A percentile compares a stretch with the other conserved stretches of the same genome.
Evolutionary conservation across 2,888 invertebrate species (phyloP).

Genomic region (Lagria hirta): DNA sequence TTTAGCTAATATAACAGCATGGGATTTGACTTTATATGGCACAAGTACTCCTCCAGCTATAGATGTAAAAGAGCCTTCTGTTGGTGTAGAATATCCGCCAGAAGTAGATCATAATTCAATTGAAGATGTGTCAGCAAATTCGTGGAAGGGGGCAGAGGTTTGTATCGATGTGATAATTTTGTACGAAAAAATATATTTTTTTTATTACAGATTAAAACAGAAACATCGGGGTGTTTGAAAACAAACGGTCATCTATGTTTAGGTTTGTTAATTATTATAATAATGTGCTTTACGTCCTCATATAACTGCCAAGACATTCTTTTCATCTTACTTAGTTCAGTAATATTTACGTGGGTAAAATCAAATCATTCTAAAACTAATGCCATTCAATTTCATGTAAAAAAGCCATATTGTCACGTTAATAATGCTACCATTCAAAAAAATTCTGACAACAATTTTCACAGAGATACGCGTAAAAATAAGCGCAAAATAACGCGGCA

Average conservation of each 20-base stretch:
- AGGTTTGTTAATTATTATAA: slow-evolving; percentile 53
- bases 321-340: slow-evolving; percentile 38
- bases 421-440: slow-evolving; percentile 28
- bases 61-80: slow-evolving; percentile 35
- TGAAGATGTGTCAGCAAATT: slow-evolving; percentile 54
- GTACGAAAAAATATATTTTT: too few species aligned
- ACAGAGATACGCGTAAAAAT: slow-evolving; percentile 34
- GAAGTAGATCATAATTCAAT: slow-evolving; percentile 62
- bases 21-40: slow-evolving; percentile 83
- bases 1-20: slow-evolving; percentile 65
- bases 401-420: slow-evolving; percentile 11
- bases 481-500: slow-evolving; percentile 26
- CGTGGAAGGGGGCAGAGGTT: slow-evolving; percentile 69
- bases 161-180: slow-evolving; percentile 34
- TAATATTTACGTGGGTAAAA: slow-evolving; percentile 33
- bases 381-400: slow-evolving; percentile 16
- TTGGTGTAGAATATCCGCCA: slow-evolving; percentile 32
- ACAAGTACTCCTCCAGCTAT: slow-evolving; percentile 60
- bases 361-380: slow-evolving; percentile 19
- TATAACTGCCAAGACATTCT: slow-evolving; percentile 37
- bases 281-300: slow-evolving; percentile 45
- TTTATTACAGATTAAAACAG: slow-evolving; percentile 33
- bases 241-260: slow-evolving; percentile 50
- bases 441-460: slow-evolving; percentile 53
- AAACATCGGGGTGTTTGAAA: slow-evolving; percentile 49